Conservation (phyloP, 2,888 invertebrate species). For the Rambutsinella grinnellia region DNA sequence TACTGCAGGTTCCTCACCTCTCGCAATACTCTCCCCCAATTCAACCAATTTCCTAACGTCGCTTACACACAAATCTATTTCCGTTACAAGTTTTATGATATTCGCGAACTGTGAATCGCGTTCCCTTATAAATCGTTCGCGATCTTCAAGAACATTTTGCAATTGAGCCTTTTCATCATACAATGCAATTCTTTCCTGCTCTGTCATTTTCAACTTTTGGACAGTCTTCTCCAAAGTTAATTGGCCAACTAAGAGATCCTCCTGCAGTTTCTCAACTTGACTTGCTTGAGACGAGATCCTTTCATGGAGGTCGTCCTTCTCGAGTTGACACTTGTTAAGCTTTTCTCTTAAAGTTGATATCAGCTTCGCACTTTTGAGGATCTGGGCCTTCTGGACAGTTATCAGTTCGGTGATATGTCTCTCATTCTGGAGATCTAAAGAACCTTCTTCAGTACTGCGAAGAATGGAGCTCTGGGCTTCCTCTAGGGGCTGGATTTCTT, state of each 20-base stretch:
- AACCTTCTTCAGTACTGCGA: constrained; percentile 18
- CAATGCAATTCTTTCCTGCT: constrained; percentile 41
- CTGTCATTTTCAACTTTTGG: constrained; percentile 40
- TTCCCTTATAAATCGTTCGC: constrained; percentile 38
- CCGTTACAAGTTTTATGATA: constrained; percentile 56
- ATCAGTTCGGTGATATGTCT: constrained; percentile 45
- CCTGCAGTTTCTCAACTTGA: constrained; percentile 39
- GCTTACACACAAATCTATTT: constrained; percentile 60
- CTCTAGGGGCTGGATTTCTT: constrained; percentile 60
- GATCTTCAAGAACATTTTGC: constrained; percentile 29
- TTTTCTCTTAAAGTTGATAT: constrained; percentile 48
- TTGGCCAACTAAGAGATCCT: constrained; percentile 42
- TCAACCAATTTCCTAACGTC: constrained; percentile 55
- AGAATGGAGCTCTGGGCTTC: constrained; percentile 55
- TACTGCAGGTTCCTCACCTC: constrained; percentile 62
- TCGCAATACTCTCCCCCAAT: constrained; percentile 51
- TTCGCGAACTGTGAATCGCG: constrained; percentile 56
- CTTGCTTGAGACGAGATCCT: constrained; percentile 37
- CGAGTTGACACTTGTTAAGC: constrained; percentile 24
- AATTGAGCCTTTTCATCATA: constrained; percentile 39
- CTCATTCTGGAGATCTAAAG: constrained; percentile 41
- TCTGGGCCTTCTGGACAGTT: constrained; percentile 57
- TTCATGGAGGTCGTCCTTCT: constrained; percentile 37
- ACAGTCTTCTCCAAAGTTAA: constrained; percentile 43
- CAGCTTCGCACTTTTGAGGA: constrained; percentile 55